Evolutionary conservation across 2,113 vertebrate species (phyloP), one percentile per base, ranked within the genome.

Genomic region (Rhea pennata): DNA sequence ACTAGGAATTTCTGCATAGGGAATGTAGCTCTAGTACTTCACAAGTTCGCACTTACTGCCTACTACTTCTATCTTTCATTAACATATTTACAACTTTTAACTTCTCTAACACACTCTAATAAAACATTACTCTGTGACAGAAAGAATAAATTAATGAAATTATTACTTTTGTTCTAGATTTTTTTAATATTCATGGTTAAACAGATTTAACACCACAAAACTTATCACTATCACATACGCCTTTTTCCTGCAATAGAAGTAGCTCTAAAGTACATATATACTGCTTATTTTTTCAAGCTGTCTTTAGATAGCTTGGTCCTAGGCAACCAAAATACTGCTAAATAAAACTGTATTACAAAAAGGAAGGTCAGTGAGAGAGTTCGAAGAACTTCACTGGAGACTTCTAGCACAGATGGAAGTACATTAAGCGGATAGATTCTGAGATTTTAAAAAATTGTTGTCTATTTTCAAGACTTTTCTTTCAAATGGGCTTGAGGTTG

Each of bases 331-430:
- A 81, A 65, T 61, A 69, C 36, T 69, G 70, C 33, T 10, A 70
- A 67, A 79, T 92, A 91, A 87, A 64, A 92, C 26, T 92, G 21
- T 53, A 82, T 87, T 90, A 88, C 10, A 86, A 62, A 91, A 66
- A 8, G 85, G 36, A 65, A 92, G 48, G n/a, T 80, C 48, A 44
- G 29, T 23, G 13, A 84, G 90, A 87, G 9, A 64, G 1, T 82
- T 92, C 83, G 88, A 73, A 81, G 16, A 73, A 92, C 27, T 94
- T 74, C 80, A 61, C 8, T 87, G 66, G 16, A 74, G 2, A 6
- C 15, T 96, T 95, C 94, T 75, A 83, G 80, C 36, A 48, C 7
- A 84, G 46, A 84, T 46, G 58, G 15, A 92, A 39, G 8, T 79
- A 54, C 9, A 77, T 86, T 62, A 88, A 33, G 9, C 22, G 94